A percentile compares a stretch with the other conserved stretches of the same genome.
Conservation (phyloP, 2,113 vertebrate genomes). For the Psophia crepitans region DNA sequence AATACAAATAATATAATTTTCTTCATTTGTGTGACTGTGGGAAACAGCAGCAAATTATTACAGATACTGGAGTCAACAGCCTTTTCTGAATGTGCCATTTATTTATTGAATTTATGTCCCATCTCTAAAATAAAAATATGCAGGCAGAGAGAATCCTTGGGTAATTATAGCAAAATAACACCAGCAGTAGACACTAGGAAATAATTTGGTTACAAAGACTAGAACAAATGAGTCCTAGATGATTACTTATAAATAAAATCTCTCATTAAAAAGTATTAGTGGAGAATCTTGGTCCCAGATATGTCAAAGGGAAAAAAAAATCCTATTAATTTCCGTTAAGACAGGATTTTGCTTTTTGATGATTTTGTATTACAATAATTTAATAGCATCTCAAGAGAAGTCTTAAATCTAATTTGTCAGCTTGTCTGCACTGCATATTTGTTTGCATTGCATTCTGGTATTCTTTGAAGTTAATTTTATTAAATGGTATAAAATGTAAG, state of each 20-base stretch:
- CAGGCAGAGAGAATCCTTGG: not conserved
- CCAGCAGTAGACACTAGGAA: not conserved
- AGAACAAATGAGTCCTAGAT: not conserved
- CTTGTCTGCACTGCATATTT: not conserved
- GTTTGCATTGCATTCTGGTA: not conserved
- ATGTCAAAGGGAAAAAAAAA: not conserved
- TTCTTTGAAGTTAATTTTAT: slow-evolving; percentile 21
- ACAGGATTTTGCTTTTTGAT: not conserved
- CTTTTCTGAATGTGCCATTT: not conserved
- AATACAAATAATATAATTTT: not conserved
- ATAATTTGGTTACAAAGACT: slow-evolving; percentile 2
- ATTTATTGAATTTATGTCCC: not conserved
- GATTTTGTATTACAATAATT: not conserved
- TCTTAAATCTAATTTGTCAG: slow-evolving; percentile 1
- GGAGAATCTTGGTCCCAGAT: not conserved
- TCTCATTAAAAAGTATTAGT: not conserved
- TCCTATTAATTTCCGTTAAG: not conserved
- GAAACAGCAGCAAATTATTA: not conserved
- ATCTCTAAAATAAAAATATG: not conserved
- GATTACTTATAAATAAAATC: slow-evolving; percentile 30
- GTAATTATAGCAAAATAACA: not conserved
- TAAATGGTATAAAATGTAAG: not conserved
- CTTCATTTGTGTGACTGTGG: not conserved
- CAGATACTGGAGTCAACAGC: not conserved
- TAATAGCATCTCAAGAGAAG: slow-evolving; percentile 2